Evolutionary conservation across 2,797 vertebrate species (phyloP).

Genomic region (Myotis planiceps): DNA sequence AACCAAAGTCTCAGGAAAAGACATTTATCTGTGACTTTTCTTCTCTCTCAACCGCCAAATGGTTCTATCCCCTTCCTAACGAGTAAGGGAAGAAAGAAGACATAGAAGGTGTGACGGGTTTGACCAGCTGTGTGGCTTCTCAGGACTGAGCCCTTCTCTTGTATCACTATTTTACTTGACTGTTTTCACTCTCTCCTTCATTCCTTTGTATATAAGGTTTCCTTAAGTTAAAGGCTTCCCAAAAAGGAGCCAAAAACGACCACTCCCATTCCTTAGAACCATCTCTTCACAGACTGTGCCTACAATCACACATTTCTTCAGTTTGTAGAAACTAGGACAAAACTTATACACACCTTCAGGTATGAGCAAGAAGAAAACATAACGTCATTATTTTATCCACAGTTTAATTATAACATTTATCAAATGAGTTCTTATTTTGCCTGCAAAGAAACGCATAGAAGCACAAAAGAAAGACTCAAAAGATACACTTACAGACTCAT

Average conservation of each 20-base stretch:
- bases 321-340: conserved; percentile 1
- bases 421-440: conserved; percentile 41
- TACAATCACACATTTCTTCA: background rate
- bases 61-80: background rate
- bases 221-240: background rate
- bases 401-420: background rate
- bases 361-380: background rate
- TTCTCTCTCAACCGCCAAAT: background rate
- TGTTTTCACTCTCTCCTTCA: background rate
- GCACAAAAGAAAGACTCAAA: conserved; percentile 53
- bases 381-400: background rate
- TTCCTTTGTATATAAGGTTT: background rate
- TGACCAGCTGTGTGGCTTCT: background rate
- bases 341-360: background rate
- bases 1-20: background rate
- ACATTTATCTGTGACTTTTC: background rate
- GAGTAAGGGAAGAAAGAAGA: background rate
- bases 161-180: background rate
- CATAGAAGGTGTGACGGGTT: background rate
- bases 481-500: conserved; percentile 93
- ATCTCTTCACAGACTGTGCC: background rate
- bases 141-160: background rate
- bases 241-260: background rate
- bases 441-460: conserved; percentile 53
- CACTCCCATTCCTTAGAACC: background rate